Base-by-base conservation (phyloP, 1,140 invertebrate species). In the Coboldia fuscipes region DNA sequence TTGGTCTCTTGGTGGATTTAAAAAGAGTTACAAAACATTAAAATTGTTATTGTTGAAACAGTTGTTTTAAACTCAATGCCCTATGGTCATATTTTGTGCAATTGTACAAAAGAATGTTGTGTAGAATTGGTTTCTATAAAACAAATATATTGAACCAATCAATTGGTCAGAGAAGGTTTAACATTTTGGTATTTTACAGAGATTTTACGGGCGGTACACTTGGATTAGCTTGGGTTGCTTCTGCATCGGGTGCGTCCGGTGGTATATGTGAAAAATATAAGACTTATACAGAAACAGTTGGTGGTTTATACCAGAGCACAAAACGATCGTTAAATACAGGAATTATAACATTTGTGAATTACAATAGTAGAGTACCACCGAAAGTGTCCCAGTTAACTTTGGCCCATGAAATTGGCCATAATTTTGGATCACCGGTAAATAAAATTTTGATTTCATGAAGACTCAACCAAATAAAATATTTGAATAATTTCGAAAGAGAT, bases 261-360 rank as follows among this genome's bases (percentile, higher is more conserved):
- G 94, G 94, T 27, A 96, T 99, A 43, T 99, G 94, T 62, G 93
- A 98, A 60, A 90, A 86, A 53, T 92, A 89, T 60, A 94, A 96
- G 60, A 83, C 82, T 2, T 97, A 94, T 58, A 93, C 88, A 5
- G 90, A 93, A 59, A 94, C 88, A 0, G 73, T 89, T 17, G 80
- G 77, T 15, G 88, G 90, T 9, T 75, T 85, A 62, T 88, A 92
- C 58, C 78, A 92, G 51, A 84, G 84, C 39, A 88, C 85, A 6
- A 89, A 86, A 55, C 66, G 86, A 33, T 94, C 88, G 23, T 63
- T 98, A 1, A 99, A 99, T 60, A 99, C 94, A 1, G 96, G 96
- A 26, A 97, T 99, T 41, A 94, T 98, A 26, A 98, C 96, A 2
- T 90, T 98, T 54, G 84, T 98, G 10, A 99, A 99, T 62, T 98